Evolutionary conservation across 2,888 invertebrate species (phyloP), one percentile per base, ranked within the genome.

Genomic region (Theretra japonica): DNA sequence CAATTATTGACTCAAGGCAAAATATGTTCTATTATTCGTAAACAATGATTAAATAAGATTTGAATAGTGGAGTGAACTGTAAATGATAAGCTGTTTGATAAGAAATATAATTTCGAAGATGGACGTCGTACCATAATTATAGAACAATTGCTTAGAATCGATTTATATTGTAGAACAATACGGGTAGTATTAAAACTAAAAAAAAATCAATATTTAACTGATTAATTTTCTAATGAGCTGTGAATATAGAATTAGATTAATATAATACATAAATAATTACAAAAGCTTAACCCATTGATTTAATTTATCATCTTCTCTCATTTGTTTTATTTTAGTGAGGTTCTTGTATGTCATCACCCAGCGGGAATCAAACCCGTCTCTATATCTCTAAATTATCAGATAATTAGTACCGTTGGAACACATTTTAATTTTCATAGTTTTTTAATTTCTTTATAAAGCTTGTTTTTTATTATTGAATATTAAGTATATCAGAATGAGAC

Each of bases 401-500:
- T 48, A 65, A 65, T 65, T 65, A 62, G 62, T 62, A 65, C 8
- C n/a, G 60, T 60, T 33, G 23, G 5, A 65, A 65, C 65, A 48
- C 41, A 65, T 21, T 41, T 15, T 48, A 48, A 23, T 17, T 48
- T 17, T 48, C 17, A 17, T 41, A 23, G 21, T 6, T 5, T 60
- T 30, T 60, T 33, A 30, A 48, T 65, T 65, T 48, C 41, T 48
- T 65, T 23, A 65, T 65, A 62, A 33, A 21, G 11, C 41, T 21
- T 65, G 33, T 62, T 33, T 65, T n/a, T 65, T 65, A 19, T 5
- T n/a, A 23, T 65, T 25, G 65, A 23, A 48, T 65, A 23, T 65
- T 41, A 65, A 41, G 25, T 23, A 23, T 21, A 48, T 48, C 23
- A 41, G 48, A 28, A 19, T 60, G 65, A 65, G 65, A 48, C 17